Conservation (phyloP, 2,888 invertebrate genomes). For the Leucophora obtusa region DNA sequence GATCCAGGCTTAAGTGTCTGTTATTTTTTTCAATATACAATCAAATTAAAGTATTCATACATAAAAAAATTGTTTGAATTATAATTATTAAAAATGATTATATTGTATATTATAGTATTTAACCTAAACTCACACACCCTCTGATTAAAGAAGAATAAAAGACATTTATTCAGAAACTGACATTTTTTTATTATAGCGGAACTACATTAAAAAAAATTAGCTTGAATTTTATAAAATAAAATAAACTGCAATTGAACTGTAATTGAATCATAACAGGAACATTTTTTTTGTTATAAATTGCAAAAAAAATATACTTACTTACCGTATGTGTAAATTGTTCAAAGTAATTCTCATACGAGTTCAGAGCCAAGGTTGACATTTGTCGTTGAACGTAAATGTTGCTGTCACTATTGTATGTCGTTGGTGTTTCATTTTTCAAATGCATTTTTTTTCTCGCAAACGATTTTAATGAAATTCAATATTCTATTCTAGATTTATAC, state of each 20-base stretch:
- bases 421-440: conserved; percentile 21
- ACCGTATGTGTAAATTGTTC: conserved; percentile 35
- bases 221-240: conserved; percentile 27
- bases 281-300: conserved; percentile 24
- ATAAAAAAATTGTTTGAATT: conserved; percentile 30
- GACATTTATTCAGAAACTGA: conserved; percentile 22
- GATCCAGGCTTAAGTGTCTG: neutral
- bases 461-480: conserved; percentile 42
- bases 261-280: conserved; percentile 64
- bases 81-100: conserved; percentile 30
- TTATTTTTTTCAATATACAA: neutral
- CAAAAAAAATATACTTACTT: conserved; percentile 17
- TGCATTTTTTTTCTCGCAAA: neutral
- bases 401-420: neutral
- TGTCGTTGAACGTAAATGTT: conserved; percentile 29
- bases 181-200: conserved; percentile 49
- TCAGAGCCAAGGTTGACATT: conserved; percentile 58
- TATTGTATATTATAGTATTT: conserved; percentile 2
- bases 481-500: neutral
- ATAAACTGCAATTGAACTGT: conserved; percentile 36
- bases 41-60: conserved; percentile 13
- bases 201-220: conserved; percentile 45
- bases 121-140: conserved; percentile 47
- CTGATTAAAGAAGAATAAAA: conserved; percentile 22
- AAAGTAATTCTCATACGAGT: conserved; percentile 45